These are phyloP conservation scores for Drosophila stalkeri DNA, from an alignment of 2,888 invertebrate species.

Conservation along the genomic window DNA sequence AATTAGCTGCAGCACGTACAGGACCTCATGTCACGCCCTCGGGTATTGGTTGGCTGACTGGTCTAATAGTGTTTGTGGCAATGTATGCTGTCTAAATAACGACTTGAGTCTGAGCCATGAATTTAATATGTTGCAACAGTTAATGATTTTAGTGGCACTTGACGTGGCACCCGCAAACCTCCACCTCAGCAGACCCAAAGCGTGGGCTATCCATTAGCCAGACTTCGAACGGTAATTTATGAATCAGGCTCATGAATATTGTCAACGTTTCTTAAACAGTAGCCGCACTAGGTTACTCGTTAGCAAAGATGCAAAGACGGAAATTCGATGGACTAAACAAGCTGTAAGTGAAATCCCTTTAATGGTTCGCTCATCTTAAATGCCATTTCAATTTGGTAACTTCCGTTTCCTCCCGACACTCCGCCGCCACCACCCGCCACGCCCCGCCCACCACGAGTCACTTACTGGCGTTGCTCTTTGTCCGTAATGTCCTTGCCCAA, in stretches of 20 bases:
- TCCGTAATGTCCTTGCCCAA: slow-evolving; percentile 75
- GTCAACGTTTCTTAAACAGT: slow-evolving; percentile 43
- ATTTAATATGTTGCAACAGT: slow-evolving; percentile 75
- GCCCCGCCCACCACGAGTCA: not conserved
- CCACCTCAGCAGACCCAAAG: not conserved
- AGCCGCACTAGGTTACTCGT: not conserved
- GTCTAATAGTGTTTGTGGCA: slow-evolving; percentile 63
- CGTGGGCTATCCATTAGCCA: slow-evolving; percentile 37
- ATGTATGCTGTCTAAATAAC: slow-evolving; percentile 52
- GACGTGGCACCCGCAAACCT: slow-evolving; percentile 34
- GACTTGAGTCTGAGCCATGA: slow-evolving; percentile 47
- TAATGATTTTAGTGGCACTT: slow-evolving; percentile 78
- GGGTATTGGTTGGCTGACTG: slow-evolving; percentile 28
- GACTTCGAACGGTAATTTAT: slow-evolving; percentile 54
- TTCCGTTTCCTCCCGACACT: slow-evolving; percentile 72
- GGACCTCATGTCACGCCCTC: slow-evolving; percentile 1
- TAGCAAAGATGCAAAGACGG: slow-evolving; percentile 8
- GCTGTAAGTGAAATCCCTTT: slow-evolving; percentile 46
- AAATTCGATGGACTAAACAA: slow-evolving; percentile 22
- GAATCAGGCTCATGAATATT: slow-evolving; percentile 66
- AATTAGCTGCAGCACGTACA: slow-evolving; percentile 63
- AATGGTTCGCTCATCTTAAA: slow-evolving; percentile 64
- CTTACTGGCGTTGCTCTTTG: slow-evolving; percentile 52
- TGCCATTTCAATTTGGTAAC: slow-evolving; percentile 78
- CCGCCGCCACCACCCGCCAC: not conserved